Evolutionary conservation across 2,888 invertebrate species (phyloP), one percentile per base, ranked within the genome.

Genomic region (Drosophila kokeensis): DNA sequence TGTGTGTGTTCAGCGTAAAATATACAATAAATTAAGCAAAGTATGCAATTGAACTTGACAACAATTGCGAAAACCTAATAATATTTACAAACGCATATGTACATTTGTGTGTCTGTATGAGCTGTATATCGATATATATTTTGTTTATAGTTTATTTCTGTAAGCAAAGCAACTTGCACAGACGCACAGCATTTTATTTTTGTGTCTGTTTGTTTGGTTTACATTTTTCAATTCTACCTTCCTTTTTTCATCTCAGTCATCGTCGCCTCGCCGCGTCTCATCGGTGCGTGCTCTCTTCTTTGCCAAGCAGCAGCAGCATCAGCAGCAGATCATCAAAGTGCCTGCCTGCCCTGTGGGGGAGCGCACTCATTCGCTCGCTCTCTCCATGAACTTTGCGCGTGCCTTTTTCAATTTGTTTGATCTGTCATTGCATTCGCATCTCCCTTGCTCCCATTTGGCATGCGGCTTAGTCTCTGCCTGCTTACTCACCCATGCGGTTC

Each of bases 61-160:
- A 71, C 67, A 79, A 81, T 81, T 72, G 52, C 45, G 49, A 76
- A 54, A 64, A 71, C 60, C 53, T 58, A 64, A 67, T 71, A 78
- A 60, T 59, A 67, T 69, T 45, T 50, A 29, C 24, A 57, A 53
- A 50, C 21, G 21, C 29, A 38, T 40, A 15, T n/a, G 30, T 53
- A 13, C 49, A 34, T 32, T 18, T 32, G 30, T 45, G 38, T 21
- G n/a, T 29, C 32, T 49, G 30, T 29, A 18, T 72, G 50, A 40
- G 18, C 24, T 61, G 67, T 80, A 71, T 75, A 45, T 75, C 64
- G 45, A 76, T 67, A 71, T 59, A 76, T 64, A 49, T 73, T 81
- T 73, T 64, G 69, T 84, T 89, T 84, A 82, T 89, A 71, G 82
- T 67, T 84, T 82, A 89, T 85, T 85, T 89, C 63, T 69, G 84